These are phyloP conservation scores for Coilia nasus DNA, from an alignment of 2,797 vertebrate genomes.

Conservation along the genomic window DNA sequence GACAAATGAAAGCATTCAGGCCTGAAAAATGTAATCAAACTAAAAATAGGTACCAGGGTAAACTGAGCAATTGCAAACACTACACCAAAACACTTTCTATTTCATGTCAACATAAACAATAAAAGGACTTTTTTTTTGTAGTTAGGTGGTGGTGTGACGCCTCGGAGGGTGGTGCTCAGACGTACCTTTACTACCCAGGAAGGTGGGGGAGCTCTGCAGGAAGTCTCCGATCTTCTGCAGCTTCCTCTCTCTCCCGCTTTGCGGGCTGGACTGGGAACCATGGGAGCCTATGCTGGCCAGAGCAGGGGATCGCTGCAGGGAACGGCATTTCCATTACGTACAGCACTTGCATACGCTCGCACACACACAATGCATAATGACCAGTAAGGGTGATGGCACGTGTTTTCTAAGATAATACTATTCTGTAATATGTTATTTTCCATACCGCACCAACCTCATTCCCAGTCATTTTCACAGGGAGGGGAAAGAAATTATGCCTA, in stretches of 20 bases:
- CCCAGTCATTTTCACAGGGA: too few relatives aligned
- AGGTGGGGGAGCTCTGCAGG: conserved; percentile 77
- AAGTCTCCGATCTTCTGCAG: conserved; percentile 80
- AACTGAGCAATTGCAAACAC: too few relatives aligned
- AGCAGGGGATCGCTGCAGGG: conserved; percentile 48
- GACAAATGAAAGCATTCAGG: not conserved
- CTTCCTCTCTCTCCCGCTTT: conserved; percentile 69
- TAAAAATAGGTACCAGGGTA: not conserved
- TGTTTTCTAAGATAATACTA: too few relatives aligned
- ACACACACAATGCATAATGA: not conserved
- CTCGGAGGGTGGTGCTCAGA: not conserved
- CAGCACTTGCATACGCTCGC: not conserved
- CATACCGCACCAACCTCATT: too few relatives aligned
- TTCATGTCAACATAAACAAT: too few relatives aligned
- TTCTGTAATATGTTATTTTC: too few relatives aligned
- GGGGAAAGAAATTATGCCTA: too few relatives aligned
- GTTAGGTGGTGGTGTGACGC: too few relatives aligned
- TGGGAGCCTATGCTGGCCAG: conserved; percentile 38
- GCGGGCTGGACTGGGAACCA: conserved; percentile 62
- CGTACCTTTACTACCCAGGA: conserved; percentile 74
- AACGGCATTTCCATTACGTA: not conserved
- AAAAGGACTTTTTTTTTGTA: too few relatives aligned
- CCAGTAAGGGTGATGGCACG: too few relatives aligned
- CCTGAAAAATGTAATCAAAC: not conserved
- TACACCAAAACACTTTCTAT: too few relatives aligned